These are phyloP conservation scores for Cataglyphis hispanica DNA, from an alignment of 1,140 invertebrate species.

Conservation along the genomic window DNA sequence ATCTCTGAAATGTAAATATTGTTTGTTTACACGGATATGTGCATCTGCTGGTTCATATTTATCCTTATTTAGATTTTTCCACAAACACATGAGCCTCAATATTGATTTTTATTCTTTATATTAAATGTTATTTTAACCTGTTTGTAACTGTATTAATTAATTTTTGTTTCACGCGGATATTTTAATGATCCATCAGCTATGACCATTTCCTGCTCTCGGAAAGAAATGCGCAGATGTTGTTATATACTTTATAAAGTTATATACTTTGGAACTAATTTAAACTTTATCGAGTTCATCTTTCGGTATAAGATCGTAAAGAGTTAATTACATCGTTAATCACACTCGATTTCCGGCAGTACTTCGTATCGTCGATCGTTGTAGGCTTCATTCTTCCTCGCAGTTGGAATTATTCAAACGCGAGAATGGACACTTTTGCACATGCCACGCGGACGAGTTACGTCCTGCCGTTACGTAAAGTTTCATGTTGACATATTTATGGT, in stretches of 20 bases:
- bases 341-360: background rate
- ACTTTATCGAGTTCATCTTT: background rate
- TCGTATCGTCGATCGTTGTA: constrained; percentile 6
- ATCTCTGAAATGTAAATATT: background rate
- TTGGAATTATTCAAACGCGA: constrained; percentile 20
- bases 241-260: no score
- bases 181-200: background rate
- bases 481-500: constrained; percentile 50
- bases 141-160: background rate
- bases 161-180: background rate
- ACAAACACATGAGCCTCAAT: no score
- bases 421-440: constrained; percentile 34
- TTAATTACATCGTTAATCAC: constrained; percentile 9
- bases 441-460: constrained; percentile 32
- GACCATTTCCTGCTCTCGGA: background rate
- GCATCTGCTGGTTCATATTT: background rate
- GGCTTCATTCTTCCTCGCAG: constrained; percentile 18
- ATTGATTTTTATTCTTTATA: background rate
- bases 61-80: no score
- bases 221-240: background rate
- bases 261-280: no score
- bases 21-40: background rate
- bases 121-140: background rate
- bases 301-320: background rate
- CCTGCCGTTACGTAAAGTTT: constrained; percentile 44